Percentiles rank a stretch among this genome's conserved stretches.
Conservation (phyloP, 92 coral and sea anemone genomes). For the Virgularia gustaviana region DNA sequence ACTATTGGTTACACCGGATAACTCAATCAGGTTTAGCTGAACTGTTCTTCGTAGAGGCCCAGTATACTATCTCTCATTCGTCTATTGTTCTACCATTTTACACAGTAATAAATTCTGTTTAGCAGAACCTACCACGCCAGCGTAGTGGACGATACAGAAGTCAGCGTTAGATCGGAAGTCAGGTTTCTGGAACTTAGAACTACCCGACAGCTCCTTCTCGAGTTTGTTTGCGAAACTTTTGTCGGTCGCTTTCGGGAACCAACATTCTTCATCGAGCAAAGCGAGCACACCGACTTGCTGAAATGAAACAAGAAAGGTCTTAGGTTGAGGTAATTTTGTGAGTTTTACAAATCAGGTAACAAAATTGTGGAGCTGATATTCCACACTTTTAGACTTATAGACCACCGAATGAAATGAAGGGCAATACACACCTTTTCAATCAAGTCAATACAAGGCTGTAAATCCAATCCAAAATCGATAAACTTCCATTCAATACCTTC, state of each 20-base stretch:
- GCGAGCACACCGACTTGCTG: conserved; percentile 97
- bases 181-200: conserved; percentile 81
- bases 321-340: not conserved
- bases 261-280: conserved; percentile 92
- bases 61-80: no score
- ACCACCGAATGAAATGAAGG: conserved; percentile 1
- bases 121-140: conserved; percentile 80
- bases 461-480: conserved; percentile 98
- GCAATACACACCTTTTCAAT: conserved; percentile 69
- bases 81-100: no score
- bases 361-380: no score
- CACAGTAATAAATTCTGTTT: no score
- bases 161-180: conserved; percentile 96
- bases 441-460: conserved; percentile 94
- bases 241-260: conserved; percentile 99
- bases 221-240: conserved; percentile 81
- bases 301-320: conserved; percentile 2
- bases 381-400: no score
- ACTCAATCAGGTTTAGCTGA: no score
- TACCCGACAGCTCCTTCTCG: conserved; percentile 74
- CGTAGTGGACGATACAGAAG: conserved; percentile 89
- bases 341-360: not conserved
- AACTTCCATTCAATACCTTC: conserved; percentile 99
- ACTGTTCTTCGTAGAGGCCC: no score
- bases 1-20: no score